phyloP scores from a whole-genome alignment of 2,797 vertebrate genomes.

The Darevskia nairensis region DNA sequence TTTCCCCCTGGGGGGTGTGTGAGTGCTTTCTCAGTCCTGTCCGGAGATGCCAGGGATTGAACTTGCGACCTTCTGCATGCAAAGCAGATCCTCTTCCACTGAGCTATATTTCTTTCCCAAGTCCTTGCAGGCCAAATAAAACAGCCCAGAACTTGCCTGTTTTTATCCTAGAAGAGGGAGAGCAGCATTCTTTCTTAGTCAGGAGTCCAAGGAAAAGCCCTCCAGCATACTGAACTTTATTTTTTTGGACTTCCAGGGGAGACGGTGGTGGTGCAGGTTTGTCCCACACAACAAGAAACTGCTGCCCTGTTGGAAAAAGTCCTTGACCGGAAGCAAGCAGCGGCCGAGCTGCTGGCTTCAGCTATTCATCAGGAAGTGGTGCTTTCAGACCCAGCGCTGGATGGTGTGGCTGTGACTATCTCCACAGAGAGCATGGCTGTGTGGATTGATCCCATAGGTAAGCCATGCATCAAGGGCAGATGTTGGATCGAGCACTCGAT shows the following conservation, averaged over 20 bases:
- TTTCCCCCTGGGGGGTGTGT: too few species aligned
- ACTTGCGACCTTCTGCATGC: too few species aligned
- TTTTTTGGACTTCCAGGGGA: conserved; percentile 51
- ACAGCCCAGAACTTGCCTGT: background rate
- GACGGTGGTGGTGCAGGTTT: conserved; percentile 56
- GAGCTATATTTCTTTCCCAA: too few species aligned
- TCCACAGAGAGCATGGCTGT: conserved; percentile 47
- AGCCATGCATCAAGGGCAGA: background rate
- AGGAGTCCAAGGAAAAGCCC: background rate
- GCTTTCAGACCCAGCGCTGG: conserved; percentile 35
- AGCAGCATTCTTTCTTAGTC: too few species aligned
- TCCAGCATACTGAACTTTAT: background rate
- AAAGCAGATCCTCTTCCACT: too few species aligned
- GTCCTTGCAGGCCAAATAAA: too few species aligned
- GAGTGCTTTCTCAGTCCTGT: too few species aligned
- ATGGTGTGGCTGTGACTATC: conserved; percentile 6
- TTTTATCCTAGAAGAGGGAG: too few species aligned
- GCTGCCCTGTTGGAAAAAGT: conserved; percentile 44
- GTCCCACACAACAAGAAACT: conserved; percentile 50
- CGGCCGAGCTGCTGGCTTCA: conserved; percentile 40
- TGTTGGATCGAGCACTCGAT: background rate
- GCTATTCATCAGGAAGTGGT: conserved; percentile 44
- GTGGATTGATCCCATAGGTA: conserved; percentile 72
- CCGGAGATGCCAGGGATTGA: too few species aligned
- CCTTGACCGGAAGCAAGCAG: conserved; percentile 53